Conservation (phyloP, 2,113 vertebrate species). For the Leucoraja erinaceus region DNA sequence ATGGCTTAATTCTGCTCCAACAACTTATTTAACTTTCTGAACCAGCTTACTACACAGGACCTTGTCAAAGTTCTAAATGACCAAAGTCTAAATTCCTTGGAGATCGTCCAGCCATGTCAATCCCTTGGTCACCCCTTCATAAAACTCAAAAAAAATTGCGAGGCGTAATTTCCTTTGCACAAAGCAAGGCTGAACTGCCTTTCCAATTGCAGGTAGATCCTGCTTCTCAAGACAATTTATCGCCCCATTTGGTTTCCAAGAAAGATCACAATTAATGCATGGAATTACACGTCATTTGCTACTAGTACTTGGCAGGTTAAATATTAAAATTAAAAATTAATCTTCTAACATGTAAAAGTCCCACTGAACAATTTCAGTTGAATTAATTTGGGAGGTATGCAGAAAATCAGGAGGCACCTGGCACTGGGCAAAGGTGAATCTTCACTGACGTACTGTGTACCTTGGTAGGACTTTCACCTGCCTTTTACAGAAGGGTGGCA, state of each 20-base stretch:
- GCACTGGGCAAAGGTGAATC: neutral
- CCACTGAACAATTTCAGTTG: neutral
- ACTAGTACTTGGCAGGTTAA: neutral
- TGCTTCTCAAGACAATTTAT: neutral
- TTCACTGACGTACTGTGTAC: neutral
- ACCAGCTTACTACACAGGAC: no score
- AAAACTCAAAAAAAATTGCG: no score
- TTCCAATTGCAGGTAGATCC: no score
- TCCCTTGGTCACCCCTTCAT: no score
- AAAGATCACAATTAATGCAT: neutral
- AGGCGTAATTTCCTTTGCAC: no score
- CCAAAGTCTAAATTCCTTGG: no score
- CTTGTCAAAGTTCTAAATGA: no score
- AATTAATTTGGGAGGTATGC: neutral
- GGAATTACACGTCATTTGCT: neutral
- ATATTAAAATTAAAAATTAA: neutral
- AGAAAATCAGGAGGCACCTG: neutral
- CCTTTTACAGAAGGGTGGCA: no score
- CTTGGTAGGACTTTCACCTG: neutral
- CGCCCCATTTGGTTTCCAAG: neutral
- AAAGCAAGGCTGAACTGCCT: no score
- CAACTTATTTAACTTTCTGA: no score
- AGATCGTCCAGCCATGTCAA: no score
- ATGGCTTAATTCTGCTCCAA: no score
- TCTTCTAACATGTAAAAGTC: neutral